Base-by-base conservation (phyloP, 2,797 vertebrate species). In the Orestias chungarensis region DNA sequence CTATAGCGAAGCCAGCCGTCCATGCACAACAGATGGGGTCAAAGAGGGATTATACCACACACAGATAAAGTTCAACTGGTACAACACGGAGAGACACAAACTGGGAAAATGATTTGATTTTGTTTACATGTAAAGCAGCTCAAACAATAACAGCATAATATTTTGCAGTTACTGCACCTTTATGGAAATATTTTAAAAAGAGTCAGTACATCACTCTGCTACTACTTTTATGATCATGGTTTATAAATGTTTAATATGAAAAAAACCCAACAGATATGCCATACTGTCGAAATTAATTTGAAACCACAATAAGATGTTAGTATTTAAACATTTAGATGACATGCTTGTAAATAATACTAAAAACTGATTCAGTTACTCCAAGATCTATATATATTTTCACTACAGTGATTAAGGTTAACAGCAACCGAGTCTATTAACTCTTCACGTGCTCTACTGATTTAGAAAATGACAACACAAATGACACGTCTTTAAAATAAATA, bases 11-110 rank as follows among this genome's bases (percentile, higher is more conserved):
- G 79, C 78, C 83, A 81, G 81, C 33, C 71, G 70, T 68, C 62
- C 67, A 55, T 66, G 73, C 79, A 74, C 74, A 86, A 85, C 84
- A 87, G 85, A 88, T 79, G 38, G 82, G 86, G 80, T 89, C 86
- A 86, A 68, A 67, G 72, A 70, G 75, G 47, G 62, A 80, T 72
- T 49, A 78, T 70, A 42, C 40, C 40, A 68, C 79, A 71, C 38
- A 20, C 18, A 68, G 73, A 74, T 70, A 43, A 73, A 75, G 46
- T 76, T 71, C 71, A 78, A 38, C 50, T 29, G 64, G 12, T 55
- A 67, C 10, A 70, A 71, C 6, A 42, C 18, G 11, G 18, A 54
- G 49, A 14, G 42, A 67, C 33, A n/a, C 31, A 67, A 49, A 27
- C 3, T 14, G 25, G 20, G 33, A 68, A 69, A 43, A 50, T n/a